Conservation (phyloP, 2,797 vertebrate genomes). For the Cyclura pinguis region DNA sequence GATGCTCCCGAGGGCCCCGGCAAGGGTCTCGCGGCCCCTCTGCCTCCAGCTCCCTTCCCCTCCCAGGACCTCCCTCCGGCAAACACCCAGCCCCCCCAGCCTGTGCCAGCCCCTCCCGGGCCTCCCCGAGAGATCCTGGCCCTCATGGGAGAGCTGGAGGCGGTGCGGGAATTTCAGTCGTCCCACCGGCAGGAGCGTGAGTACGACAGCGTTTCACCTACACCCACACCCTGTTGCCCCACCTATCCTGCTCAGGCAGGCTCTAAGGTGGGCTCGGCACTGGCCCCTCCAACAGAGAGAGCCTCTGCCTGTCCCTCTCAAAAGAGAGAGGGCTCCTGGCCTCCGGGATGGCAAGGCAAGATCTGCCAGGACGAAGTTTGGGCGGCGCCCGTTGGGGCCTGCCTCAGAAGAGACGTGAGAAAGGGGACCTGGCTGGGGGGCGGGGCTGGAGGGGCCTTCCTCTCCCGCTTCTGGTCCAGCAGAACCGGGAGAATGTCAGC, state of each 20-base stretch:
- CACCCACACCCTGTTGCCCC: not conserved
- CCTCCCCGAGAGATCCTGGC: not conserved
- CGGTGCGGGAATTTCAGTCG: not conserved
- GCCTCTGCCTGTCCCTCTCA: not conserved
- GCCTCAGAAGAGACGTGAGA: not conserved
- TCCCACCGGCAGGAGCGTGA: slow-evolving; percentile 9
- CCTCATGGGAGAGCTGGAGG: slow-evolving; percentile 3
- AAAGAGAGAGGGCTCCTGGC: not conserved
- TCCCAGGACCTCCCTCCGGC: not conserved
- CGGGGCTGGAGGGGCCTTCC: not conserved
- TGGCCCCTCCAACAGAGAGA: not conserved
- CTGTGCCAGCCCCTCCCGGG: too few relatives aligned
- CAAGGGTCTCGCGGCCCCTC: not conserved
- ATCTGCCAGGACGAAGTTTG: not conserved
- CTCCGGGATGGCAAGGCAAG: not conserved
- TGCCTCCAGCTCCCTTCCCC: not conserved
- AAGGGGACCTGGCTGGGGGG: not conserved
- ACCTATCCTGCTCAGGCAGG: too few relatives aligned
- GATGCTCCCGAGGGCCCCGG: not conserved
- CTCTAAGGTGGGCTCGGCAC: too few relatives aligned
- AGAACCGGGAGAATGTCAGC: not conserved
- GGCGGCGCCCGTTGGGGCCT: not conserved
- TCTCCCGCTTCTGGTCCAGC: not conserved
- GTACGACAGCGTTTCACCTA: not conserved
- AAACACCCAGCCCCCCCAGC: accelerated